A percentile compares a stretch with the other conserved stretches of the same genome.
Evolutionary conservation across 2,888 invertebrate species (phyloP).

Genomic region (Lamellibrachia satsuma): DNA sequence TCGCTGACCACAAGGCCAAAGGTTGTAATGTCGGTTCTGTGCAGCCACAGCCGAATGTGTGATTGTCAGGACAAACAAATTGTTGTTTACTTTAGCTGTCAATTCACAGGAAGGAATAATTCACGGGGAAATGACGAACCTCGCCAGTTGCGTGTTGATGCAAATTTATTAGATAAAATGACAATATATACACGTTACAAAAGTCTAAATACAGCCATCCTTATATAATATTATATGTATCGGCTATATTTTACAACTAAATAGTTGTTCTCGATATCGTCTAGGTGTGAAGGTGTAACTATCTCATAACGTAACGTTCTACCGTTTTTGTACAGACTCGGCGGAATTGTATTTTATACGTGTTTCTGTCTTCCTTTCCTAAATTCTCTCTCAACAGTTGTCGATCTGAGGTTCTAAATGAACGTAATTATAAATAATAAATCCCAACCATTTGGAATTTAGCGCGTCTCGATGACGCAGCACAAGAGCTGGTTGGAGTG

Average conservation of each 20-base stretch:
- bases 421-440: not conserved
- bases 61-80: not conserved
- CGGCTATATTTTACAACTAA: slow-evolving; percentile 4
- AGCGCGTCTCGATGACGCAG: not conserved
- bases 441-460: not conserved
- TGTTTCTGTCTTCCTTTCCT: not conserved
- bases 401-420: not conserved
- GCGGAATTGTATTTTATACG: not conserved
- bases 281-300: not conserved
- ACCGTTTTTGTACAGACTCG: not conserved
- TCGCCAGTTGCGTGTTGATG: not conserved
- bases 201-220: not conserved
- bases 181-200: not conserved
- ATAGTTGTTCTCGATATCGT: not conserved
- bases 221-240: not conserved
- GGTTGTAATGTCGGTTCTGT: not conserved
- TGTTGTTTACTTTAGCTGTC: not conserved
- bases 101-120: not conserved
- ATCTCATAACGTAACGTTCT: not conserved
- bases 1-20: not conserved
- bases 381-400: not conserved
- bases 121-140: not conserved
- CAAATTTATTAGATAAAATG: slow-evolving; percentile 6
- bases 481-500: not conserved
- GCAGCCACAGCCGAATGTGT: not conserved